Evolutionary conservation across 2,888 invertebrate genomes (phyloP).

Genomic region (Stenolophus ochropezus): DNA sequence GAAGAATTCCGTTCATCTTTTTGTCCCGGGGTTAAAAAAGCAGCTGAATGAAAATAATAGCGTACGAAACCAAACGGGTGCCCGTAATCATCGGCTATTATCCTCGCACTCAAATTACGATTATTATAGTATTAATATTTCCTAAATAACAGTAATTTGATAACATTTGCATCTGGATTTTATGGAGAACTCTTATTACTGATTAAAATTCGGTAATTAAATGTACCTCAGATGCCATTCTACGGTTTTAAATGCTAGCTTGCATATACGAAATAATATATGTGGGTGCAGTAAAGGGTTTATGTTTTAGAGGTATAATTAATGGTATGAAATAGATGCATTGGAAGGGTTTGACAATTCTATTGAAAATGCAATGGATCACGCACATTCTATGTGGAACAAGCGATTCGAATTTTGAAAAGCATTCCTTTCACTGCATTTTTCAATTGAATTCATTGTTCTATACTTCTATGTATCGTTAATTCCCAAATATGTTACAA

Average conservation of each 20-base stretch:
- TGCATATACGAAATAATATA: background rate
- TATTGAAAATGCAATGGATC: too few species aligned
- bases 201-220: conserved; percentile 35
- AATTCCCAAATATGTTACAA: too few species aligned
- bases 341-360: too few species aligned
- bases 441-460: too few species aligned
- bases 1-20: conserved; percentile 4
- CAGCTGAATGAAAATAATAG: conserved; percentile 32
- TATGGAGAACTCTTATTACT: conserved; percentile 16
- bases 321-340: too few species aligned
- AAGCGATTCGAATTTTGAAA: too few species aligned
- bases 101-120: conserved; percentile 41
- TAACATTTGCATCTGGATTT: conserved; percentile 47
- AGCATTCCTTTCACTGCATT: too few species aligned
- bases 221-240: background rate
- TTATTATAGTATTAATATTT: conserved; percentile 50
- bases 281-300: background rate
- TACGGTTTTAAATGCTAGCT: background rate
- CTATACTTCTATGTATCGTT: too few species aligned
- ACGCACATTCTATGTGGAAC: too few species aligned
- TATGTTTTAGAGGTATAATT: background rate
- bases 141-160: conserved; percentile 39
- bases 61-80: conserved; percentile 23
- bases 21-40: background rate
- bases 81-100: conserved; percentile 48